Evolutionary conservation across 2,888 invertebrate genomes (phyloP).

Genomic region (Mellilla xanthometata): DNA sequence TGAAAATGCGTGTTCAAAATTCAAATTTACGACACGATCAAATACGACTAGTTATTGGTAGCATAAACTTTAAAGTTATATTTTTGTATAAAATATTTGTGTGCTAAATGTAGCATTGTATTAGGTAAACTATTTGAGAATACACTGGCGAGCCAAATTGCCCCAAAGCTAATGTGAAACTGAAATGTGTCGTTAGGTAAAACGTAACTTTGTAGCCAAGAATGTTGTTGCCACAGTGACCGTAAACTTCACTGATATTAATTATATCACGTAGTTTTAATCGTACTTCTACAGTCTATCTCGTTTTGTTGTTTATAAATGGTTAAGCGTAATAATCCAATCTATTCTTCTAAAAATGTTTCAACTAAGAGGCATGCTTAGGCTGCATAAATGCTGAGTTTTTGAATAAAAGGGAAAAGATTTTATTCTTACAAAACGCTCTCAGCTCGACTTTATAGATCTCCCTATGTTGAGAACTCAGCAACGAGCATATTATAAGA

Average conservation of each 20-base stretch:
- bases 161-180: too few species aligned
- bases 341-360: too few species aligned
- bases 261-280: too few species aligned
- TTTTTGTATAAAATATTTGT: slow-evolving; percentile 77
- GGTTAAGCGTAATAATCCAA: too few species aligned
- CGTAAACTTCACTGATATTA: too few species aligned
- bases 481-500: slow-evolving; percentile 17
- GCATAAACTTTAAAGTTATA: slow-evolving; percentile 62
- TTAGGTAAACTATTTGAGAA: slow-evolving; percentile 11
- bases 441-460: not conserved
- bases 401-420: slow-evolving; percentile 5
- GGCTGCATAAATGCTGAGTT: slow-evolving; percentile 12
- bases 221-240: not conserved
- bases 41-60: slow-evolving; percentile 45
- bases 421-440: not conserved
- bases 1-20: slow-evolving; percentile 61
- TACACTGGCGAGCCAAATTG: too few species aligned
- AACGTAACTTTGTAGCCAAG: too few species aligned
- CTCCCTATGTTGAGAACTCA: slow-evolving; percentile 16
- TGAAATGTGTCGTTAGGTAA: too few species aligned
- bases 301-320: not conserved
- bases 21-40: slow-evolving; percentile 49
- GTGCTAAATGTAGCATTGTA: slow-evolving; percentile 54
- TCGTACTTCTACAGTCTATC: not conserved
- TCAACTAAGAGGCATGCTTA: too few species aligned